Base-by-base conservation (phyloP, 2,797 vertebrate species). In the Saxicola maurus region DNA sequence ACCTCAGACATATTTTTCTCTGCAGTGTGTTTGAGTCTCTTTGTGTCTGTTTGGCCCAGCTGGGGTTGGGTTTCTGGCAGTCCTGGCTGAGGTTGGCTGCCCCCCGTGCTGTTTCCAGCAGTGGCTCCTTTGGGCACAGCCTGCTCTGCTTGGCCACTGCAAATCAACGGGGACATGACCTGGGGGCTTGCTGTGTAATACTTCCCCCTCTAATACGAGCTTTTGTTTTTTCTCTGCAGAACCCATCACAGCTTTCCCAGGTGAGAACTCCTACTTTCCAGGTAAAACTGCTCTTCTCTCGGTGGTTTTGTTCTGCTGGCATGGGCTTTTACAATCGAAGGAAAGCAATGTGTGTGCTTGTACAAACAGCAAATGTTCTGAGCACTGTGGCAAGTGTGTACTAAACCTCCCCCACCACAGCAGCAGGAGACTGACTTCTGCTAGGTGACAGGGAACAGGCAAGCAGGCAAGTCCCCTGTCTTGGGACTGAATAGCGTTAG, bases 201-300 rank as follows among this genome's bases (percentile, higher is more conserved):
- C 5, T 68, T 11, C 27, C 23, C 19, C 40, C 42, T 59, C 62
- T 95, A 86, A 86, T 38, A 38, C 1, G 27, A 42, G 16, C 2
- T 40, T 31, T 73, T 67, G 5, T 9, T 77, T 73, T 73, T 79
- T 64, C 91, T 95, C 95, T 95, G 53, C 98, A 99, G 99, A 99
- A 96, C 98, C 99, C 78, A 98, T 98, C 87, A 97, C 98, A 56
- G 98, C 98, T 89, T 98, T 99, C 93, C 98, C 98, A 91, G 98
- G 98, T 79, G 98, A 98, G 97, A 98, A 98, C 95, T 98, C 98
- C 98, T 96, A 98, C 98, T 97, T 94, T 95, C 74, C 97, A 97
- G 97, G 97, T 98, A 97, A 97, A 96, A 96, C 59, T 81, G 67
- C 82, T 82, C 40, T 95, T 85, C 45, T 87, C 53, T 86, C 0